Percentiles rank a stretch among this genome's conserved stretches.
These are phyloP conservation scores for Trinectes maculatus DNA, from an alignment of 2,113 vertebrate species.

Conservation along the genomic window DNA sequence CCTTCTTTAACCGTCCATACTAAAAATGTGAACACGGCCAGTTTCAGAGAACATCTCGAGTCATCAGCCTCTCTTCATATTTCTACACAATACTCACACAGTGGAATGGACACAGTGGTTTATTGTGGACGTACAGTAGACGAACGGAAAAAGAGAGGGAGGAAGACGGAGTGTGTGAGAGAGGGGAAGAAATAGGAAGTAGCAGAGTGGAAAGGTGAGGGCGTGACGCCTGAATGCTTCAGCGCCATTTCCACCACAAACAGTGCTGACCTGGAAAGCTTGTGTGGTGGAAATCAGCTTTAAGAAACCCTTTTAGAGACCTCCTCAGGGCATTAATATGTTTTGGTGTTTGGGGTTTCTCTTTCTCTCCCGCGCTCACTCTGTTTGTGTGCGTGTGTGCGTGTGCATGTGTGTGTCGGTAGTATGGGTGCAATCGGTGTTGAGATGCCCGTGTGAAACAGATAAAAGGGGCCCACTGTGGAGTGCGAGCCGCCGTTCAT, in stretches of 20 bases:
- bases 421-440: slow-evolving; percentile 11
- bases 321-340: slow-evolving; percentile 69
- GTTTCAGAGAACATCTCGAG: neutral
- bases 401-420: slow-evolving; percentile 15
- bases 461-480: slow-evolving; percentile 5
- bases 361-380: slow-evolving; percentile 12
- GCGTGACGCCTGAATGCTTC: slow-evolving; percentile 69
- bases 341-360: slow-evolving; percentile 65
- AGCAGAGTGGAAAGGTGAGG: slow-evolving; percentile 75
- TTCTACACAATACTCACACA: too few species aligned
- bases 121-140: slow-evolving; percentile 3
- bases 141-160: neutral
- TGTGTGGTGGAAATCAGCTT: slow-evolving; percentile 70
- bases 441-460: slow-evolving; percentile 28
- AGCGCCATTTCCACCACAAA: slow-evolving; percentile 64
- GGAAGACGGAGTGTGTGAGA: slow-evolving; percentile 10
- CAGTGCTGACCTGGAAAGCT: slow-evolving; percentile 72
- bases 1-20: neutral
- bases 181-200: slow-evolving; percentile 56
- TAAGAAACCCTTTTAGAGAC: slow-evolving; percentile 72
- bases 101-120: too few species aligned
- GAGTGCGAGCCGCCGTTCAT: slow-evolving; percentile 13
- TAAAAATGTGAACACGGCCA: neutral
- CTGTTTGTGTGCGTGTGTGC: slow-evolving; percentile 36
- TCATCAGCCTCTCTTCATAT: too few species aligned